These are phyloP conservation scores for Drosophila atroscutellata DNA, from an alignment of 2,888 invertebrate species.

Conservation along the genomic window DNA sequence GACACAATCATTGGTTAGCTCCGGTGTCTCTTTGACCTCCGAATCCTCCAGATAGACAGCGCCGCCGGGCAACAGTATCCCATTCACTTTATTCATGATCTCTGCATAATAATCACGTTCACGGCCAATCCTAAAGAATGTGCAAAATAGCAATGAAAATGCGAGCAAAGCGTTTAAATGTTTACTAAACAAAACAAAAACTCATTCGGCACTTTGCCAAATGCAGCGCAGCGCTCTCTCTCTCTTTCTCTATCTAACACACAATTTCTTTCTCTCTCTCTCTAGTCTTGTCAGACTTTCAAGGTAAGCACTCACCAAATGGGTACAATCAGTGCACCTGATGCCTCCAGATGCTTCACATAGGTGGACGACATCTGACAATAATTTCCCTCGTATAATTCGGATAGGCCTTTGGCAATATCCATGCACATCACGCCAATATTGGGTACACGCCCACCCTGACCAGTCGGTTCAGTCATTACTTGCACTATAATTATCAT, in stretches of 20 bases:
- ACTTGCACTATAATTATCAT: not conserved
- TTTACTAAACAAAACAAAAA: conserved; percentile 2
- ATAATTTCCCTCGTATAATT: conserved; percentile 85
- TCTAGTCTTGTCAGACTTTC: not conserved
- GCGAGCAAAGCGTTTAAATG: not conserved
- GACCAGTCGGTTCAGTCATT: not conserved
- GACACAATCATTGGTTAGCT: conserved; percentile 87
- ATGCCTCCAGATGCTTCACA: conserved; percentile 93
- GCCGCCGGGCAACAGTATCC: conserved; percentile 93
- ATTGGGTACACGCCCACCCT: conserved; percentile 84
- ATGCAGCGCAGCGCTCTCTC: not conserved
- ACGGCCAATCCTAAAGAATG: conserved; percentile 86
- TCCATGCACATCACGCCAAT: conserved; percentile 91
- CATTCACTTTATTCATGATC: conserved; percentile 88
- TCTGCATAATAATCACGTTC: conserved; percentile 87
- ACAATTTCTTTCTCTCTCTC: too few relatives aligned
- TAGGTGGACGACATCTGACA: conserved; percentile 94
- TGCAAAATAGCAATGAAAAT: not conserved
- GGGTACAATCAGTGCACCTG: conserved; percentile 93
- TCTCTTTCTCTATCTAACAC: not conserved
- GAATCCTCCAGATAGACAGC: conserved; percentile 88
- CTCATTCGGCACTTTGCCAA: conserved; percentile 26
- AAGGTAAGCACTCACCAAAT: conserved; percentile 87
- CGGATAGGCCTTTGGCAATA: conserved; percentile 86
- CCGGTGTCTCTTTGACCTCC: conserved; percentile 43